phyloP scores from a whole-genome alignment of 2,888 invertebrate species.

The Bombylius discolor region DNA sequence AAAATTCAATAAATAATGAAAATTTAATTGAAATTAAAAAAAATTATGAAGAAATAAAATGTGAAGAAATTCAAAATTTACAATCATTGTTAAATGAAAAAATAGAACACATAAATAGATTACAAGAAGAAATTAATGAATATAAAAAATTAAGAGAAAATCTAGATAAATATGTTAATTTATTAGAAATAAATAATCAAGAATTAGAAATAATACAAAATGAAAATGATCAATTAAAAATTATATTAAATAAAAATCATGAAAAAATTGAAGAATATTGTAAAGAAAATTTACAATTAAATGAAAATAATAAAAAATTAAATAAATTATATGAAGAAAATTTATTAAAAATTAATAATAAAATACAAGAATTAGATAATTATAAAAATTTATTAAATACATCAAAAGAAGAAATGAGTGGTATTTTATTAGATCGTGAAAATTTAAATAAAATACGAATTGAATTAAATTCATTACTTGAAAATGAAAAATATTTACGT shows the following conservation, averaged over 20 bases:
- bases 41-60: too few relatives aligned
- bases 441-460: not conserved
- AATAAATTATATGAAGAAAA: not conserved
- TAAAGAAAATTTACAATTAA: not conserved
- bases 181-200: slow-evolving; percentile 6
- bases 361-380: not conserved
- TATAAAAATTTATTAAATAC: not conserved
- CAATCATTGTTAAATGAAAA: too few relatives aligned
- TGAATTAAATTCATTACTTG: not conserved
- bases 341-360: not conserved
- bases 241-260: not conserved
- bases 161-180: slow-evolving; percentile 6
- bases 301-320: not conserved
- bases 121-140: not conserved
- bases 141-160: slow-evolving; percentile 6
- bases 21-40: too few relatives aligned
- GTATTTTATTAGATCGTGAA: not conserved
- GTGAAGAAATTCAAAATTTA: too few relatives aligned
- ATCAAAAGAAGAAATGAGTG: not conserved
- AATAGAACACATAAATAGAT: not conserved
- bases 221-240: slow-evolving; percentile 4
- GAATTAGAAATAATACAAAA: slow-evolving; percentile 3
- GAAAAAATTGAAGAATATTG: not conserved
- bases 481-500: not conserved
- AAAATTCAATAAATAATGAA: too few relatives aligned